Evolutionary conservation across 2,888 invertebrate genomes (phyloP).

Genomic region (Dexiosoma caninum): DNA sequence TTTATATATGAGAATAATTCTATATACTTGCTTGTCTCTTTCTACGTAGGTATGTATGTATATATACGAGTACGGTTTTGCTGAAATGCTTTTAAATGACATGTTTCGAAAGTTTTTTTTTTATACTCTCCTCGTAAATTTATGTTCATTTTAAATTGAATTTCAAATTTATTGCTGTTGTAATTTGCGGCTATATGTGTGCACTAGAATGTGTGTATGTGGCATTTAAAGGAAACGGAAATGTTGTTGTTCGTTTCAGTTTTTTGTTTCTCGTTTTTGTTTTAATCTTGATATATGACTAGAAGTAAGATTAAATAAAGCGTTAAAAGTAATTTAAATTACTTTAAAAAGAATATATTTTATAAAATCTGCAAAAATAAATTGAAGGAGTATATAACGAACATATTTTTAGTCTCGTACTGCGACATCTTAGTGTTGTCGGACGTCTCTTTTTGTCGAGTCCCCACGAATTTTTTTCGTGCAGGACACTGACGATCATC

Average conservation of each 20-base stretch:
- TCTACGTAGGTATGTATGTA: not conserved
- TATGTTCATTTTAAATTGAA: slow-evolving; percentile 78
- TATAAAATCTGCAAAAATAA: not conserved
- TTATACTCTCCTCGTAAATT: slow-evolving; percentile 67
- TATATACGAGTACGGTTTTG: slow-evolving; percentile 21
- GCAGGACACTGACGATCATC: too few species aligned
- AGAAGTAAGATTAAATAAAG: slow-evolving; percentile 48
- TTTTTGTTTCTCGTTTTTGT: slow-evolving; percentile 36
- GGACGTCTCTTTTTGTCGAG: too few species aligned
- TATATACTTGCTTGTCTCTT: not conserved
- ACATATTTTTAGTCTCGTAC: too few species aligned
- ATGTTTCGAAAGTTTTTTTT: slow-evolving; percentile 74
- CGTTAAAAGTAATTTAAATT: slow-evolving; percentile 57
- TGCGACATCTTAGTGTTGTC: too few species aligned
- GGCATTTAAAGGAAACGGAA: slow-evolving; percentile 58
- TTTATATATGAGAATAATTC: too few species aligned
- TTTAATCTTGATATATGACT: slow-evolving; percentile 56
- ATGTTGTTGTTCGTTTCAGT: slow-evolving; percentile 45
- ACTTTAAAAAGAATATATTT: slow-evolving; percentile 17
- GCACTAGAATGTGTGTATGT: slow-evolving; percentile 23
- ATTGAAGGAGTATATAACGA: not conserved
- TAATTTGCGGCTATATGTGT: slow-evolving; percentile 66
- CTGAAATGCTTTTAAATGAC: slow-evolving; percentile 76
- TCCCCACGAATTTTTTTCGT: too few species aligned
- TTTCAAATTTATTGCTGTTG: slow-evolving; percentile 77